These are phyloP conservation scores for Rhagoletis zephyria DNA, from an alignment of 1,140 invertebrate genomes.

Conservation along the genomic window DNA sequence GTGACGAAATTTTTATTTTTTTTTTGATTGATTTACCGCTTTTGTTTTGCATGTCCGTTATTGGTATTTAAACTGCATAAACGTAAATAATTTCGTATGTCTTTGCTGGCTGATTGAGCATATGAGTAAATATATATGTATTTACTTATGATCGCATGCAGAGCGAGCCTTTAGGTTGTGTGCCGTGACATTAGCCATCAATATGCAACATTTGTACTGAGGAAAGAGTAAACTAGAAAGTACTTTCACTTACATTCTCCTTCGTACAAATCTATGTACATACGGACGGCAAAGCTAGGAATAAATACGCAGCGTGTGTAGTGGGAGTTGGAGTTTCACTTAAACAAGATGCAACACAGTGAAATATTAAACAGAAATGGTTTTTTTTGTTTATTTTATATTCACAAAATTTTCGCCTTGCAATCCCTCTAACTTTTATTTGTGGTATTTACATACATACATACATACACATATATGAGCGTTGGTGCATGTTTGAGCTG, in stretches of 20 bases:
- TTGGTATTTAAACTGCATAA: slow-evolving; percentile 15
- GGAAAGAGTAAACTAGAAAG: slow-evolving; percentile 42
- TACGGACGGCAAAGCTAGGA: too few species aligned
- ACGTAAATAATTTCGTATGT: background rate
- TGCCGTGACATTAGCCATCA: slow-evolving; percentile 14
- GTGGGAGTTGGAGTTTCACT: too few species aligned
- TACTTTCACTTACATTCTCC: slow-evolving; percentile 11
- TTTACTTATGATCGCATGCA: too few species aligned
- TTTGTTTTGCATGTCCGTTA: slow-evolving; percentile 37
- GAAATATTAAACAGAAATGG: too few species aligned
- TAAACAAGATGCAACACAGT: too few species aligned
- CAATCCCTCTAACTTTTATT: too few species aligned
- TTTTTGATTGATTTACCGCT: background rate
- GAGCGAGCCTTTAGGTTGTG: background rate
- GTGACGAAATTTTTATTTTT: background rate
- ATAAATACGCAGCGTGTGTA: too few species aligned
- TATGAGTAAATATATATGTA: background rate
- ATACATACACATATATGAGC: background rate
- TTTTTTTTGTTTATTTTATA: too few species aligned
- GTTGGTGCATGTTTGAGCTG: background rate
- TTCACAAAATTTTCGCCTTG: too few species aligned
- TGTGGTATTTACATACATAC: background rate
- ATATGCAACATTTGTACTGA: slow-evolving; percentile 45
- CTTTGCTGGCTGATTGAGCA: background rate
- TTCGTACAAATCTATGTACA: too few species aligned